These are phyloP conservation scores for Podocnemis expansa DNA, from an alignment of 2,113 vertebrate genomes.

Conservation along the genomic window DNA sequence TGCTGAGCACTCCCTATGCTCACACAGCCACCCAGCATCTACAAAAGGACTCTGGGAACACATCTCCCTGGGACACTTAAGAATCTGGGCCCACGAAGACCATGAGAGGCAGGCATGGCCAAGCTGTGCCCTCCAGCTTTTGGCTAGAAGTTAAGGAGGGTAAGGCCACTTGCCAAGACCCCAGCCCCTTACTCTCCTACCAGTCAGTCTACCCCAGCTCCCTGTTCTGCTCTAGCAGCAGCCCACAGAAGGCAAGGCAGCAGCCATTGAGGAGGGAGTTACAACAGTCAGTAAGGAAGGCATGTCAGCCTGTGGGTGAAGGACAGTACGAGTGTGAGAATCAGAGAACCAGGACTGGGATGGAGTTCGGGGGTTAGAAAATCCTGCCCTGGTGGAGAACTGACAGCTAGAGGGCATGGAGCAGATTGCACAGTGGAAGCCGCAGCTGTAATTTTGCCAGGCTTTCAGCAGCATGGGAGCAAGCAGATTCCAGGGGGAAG, in stretches of 20 bases:
- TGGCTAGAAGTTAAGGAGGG: background rate
- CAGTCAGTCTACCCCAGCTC: background rate
- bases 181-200: background rate
- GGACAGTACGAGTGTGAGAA: accelerated
- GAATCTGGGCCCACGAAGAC: background rate
- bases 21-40: background rate
- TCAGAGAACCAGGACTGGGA: background rate
- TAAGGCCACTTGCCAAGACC: background rate
- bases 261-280: background rate
- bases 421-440: too few species aligned
- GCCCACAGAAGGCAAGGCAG: background rate
- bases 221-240: background rate
- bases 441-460: background rate
- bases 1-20: background rate
- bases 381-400: background rate
- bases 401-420: too few species aligned
- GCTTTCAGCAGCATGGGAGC: background rate
- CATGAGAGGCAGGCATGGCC: background rate
- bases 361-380: background rate
- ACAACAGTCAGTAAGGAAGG: background rate
- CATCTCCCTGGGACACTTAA: too few species aligned
- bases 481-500: too few species aligned
- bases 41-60: background rate
- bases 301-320: background rate
- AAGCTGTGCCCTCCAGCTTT: background rate